phyloP scores from a whole-genome alignment of 30 jellyfish, hydroid and myxozoan species.

The Hydractinia echinata region DNA sequence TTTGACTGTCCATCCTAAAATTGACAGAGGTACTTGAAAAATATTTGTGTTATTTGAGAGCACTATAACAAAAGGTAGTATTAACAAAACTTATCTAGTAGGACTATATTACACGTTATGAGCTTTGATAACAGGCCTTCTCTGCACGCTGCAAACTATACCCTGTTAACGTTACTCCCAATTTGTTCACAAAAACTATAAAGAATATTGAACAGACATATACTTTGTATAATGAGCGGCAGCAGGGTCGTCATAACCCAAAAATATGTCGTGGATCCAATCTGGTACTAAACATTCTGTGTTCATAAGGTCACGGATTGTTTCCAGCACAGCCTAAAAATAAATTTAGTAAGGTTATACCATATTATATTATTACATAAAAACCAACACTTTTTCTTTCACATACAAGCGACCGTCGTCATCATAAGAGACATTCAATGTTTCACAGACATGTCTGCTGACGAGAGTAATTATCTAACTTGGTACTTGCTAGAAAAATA shows the following conservation, averaged over 20 bases:
- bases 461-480: too few species aligned
- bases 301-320: constrained; percentile 97
- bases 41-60: too few species aligned
- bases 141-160: neutral
- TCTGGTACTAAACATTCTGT: constrained; percentile 97
- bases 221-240: constrained; percentile 94
- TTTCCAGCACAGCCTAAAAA: constrained; percentile 92
- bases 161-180: neutral
- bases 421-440: too few species aligned
- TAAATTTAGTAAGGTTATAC: neutral
- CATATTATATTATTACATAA: neutral
- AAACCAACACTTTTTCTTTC: neutral
- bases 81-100: neutral
- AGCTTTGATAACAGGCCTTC: too few species aligned
- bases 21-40: neutral
- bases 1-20: constrained; percentile 70
- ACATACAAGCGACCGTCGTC: too few species aligned
- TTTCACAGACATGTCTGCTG: too few species aligned
- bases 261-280: constrained; percentile 95
- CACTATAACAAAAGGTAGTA: too few species aligned
- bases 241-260: constrained; percentile 98
- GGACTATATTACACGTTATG: neutral
- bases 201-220: neutral
- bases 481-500: too few species aligned
- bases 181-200: neutral